Evolutionary conservation across 2,113 vertebrate genomes (phyloP), one percentile per base, ranked within the genome.

Genomic region (Panthera uncia): DNA sequence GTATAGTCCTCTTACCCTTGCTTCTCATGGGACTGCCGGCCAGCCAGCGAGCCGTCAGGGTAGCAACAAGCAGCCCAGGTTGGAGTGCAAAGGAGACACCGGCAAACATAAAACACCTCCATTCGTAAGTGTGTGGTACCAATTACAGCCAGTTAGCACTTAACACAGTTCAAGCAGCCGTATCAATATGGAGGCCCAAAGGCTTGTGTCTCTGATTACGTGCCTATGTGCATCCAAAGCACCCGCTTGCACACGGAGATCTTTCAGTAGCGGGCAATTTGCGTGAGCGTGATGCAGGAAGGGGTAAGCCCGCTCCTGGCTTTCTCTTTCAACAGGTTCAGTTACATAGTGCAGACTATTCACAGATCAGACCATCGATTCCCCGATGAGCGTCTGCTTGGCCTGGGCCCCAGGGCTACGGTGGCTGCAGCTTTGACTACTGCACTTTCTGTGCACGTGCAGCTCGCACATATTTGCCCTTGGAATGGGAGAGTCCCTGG

Each of bases 251-350:
- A 63, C 89, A 68, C 12, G 90, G 65, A 92, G 92, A 95, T 85
- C 83, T 96, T 91, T 95, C 69, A 93, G 84, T 84, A 96, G 89
- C 57, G 86, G 80, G 94, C 81, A 96, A n/a, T 96, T 92, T 93
- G 97, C 92, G 91, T 71, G 80, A 96, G 96, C 92, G 91, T 98
- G 80, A 94, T 94, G 88, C 90, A 97, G 96, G 92, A 97, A 94
- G 82, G 31, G 31, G 25, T 83, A 95, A 78, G 33, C 96, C 86
- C 50, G 78, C 90, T 96, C 36, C 80, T 95, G 88, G 61, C 61
- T 90, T 89, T 95, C 80, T 89, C 87, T 97, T 96, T 98, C 90
- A 98, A 90, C 92, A 97, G 96, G 88, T 97, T 97, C 38, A 71
- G 96, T 98, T 97, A 96, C 84, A 95, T 73, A 45, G 83, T 91